Percentiles rank a stretch among this genome's conserved stretches.
Evolutionary conservation across 2,113 vertebrate species (phyloP).

Genomic region (Scomber colias): DNA sequence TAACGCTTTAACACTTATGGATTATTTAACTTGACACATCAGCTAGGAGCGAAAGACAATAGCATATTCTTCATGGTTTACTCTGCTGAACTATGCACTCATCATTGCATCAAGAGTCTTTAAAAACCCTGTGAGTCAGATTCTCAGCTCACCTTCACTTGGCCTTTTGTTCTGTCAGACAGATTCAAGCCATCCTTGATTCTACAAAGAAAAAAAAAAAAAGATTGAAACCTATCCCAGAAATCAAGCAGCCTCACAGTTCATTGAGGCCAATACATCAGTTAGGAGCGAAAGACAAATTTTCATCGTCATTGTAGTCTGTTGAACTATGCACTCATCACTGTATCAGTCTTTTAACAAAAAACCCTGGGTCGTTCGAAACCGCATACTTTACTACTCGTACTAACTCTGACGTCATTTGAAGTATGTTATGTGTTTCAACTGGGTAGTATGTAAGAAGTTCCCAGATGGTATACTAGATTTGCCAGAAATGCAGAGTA

Average conservation of each 20-base stretch:
- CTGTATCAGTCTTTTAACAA: constrained; percentile 34
- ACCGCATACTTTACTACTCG: too few relatives aligned
- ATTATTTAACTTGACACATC: constrained; percentile 26
- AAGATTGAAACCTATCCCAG: neutral
- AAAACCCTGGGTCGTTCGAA: fast-evolving
- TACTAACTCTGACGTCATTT: too few relatives aligned
- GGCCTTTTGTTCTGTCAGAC: fast-evolving
- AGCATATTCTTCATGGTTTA: constrained; percentile 72
- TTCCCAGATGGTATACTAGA: too few relatives aligned
- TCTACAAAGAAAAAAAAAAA: neutral
- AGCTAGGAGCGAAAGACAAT: constrained; percentile 86
- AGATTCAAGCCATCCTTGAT: too few relatives aligned
- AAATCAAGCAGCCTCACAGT: fast-evolving
- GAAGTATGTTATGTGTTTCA: too few relatives aligned
- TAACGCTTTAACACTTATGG: fast-evolving
- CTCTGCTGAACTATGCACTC: constrained; percentile 88
- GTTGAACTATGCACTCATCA: constrained; percentile 79
- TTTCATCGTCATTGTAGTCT: constrained; percentile 71
- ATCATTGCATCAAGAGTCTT: constrained; percentile 70
- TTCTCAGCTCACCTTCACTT: constrained; percentile 24
- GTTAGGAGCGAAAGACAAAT: constrained; percentile 85
- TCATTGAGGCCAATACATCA: constrained; percentile 39
- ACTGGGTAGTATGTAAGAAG: too few relatives aligned
- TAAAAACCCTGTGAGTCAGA: fast-evolving
- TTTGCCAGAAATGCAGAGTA: too few relatives aligned